Evolutionary conservation across 2,113 vertebrate species (phyloP).

Genomic region (Passerina amoena): DNA sequence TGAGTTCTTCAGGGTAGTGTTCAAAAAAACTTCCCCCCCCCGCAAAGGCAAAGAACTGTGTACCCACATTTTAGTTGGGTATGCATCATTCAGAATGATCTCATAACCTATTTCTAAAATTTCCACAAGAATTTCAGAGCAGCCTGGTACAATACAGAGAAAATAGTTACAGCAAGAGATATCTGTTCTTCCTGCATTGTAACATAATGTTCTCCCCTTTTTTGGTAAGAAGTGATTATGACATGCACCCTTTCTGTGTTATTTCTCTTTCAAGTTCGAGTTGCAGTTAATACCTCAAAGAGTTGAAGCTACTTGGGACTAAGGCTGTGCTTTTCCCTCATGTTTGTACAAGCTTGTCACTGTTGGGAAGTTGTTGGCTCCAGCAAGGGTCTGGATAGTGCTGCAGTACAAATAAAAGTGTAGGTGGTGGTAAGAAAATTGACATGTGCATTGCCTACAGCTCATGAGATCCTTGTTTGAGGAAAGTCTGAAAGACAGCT

Average conservation of each 20-base stretch:
- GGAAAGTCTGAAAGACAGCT: conserved; percentile 10
- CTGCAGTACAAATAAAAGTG: neutral
- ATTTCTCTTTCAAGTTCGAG: neutral
- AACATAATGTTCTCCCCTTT: neutral
- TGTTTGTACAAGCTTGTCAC: neutral
- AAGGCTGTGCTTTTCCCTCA: neutral
- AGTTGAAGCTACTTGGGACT: neutral
- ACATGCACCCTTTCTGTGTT: neutral
- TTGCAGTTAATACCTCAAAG: neutral
- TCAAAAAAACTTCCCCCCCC: neutral
- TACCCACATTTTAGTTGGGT: neutral
- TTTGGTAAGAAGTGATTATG: neutral
- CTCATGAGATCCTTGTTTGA: neutral
- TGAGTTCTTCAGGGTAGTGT: neutral
- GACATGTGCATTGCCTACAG: neutral
- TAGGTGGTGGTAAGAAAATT: neutral
- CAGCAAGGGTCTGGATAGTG: neutral
- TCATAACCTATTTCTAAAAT: neutral
- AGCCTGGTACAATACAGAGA: neutral
- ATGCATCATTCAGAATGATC: neutral
- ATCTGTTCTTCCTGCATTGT: neutral
- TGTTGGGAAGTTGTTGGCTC: neutral
- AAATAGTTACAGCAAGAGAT: neutral
- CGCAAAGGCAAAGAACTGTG: neutral
- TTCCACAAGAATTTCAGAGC: neutral